Base-by-base conservation (phyloP, 2,888 invertebrate species). In the Folsomia manolachei region DNA sequence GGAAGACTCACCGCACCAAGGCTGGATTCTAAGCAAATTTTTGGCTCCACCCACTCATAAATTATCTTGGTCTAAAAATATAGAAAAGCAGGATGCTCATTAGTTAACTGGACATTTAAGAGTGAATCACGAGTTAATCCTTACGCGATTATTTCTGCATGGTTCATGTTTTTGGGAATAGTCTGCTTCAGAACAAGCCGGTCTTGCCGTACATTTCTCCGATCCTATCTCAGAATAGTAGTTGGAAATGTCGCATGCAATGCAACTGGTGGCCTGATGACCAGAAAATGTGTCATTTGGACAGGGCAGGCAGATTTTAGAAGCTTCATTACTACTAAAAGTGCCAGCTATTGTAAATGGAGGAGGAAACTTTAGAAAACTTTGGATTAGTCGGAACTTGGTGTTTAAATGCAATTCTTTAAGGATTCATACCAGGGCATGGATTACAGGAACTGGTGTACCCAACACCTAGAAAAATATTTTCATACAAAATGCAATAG, bases 41-140 rank as follows among this genome's bases (percentile, higher is more conserved):
- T 84, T 1, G 88, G 88, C 73, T 85, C 82, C 25, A 87, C 83
- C 86, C 87, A 87, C 70, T 84, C 82, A 82, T 86, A 87, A 23
- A 82, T 81, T 0, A 83, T 82, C 76, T 83, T 82, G 0, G 86
- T 86, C 84, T 85, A 82, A n/a, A n/a, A n/a, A n/a, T 14, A 72
- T 27, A 51, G 65, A 19, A 70, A 23, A 60, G 26, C 39, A 39
- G 39, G 14, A 39, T 9, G 14, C 7, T 39, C 39, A 39, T 9
- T 9, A 9, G 39, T 9, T 14, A 9, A 39, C 39, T 39, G 4
- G 39, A 14, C 39, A 39, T 39, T 4, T 14, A 39, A 39, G n/a
- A n/a, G n/a, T n/a, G n/a, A 39, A 9, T 39, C 4, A 39, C 14
- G 14, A 9, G 14, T 39, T 39, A 61, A 11, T 19, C 71, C 66